Evolutionary conservation across 1,140 invertebrate species (phyloP).

Genomic region (Pseudomyrmex concolor): DNA sequence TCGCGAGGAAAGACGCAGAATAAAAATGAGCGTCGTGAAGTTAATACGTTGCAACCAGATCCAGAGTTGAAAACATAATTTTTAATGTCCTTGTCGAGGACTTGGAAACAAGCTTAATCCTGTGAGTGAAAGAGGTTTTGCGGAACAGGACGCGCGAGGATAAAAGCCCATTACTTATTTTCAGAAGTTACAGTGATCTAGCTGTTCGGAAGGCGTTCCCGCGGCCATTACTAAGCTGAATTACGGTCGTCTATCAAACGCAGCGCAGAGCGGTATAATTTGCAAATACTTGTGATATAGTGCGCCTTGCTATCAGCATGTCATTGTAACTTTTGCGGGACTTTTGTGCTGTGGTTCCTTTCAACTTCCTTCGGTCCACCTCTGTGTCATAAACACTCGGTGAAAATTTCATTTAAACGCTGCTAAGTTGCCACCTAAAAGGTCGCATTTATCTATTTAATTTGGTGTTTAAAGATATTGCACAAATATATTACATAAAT

Average conservation of each 20-base stretch:
- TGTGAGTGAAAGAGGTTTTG: background rate
- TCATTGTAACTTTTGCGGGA: conserved; percentile 62
- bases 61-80: conserved; percentile 37
- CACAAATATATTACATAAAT: too few relatives aligned
- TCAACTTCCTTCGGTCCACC: background rate
- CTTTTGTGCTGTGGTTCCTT: conserved; percentile 4
- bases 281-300: conserved; percentile 65
- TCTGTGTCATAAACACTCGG: background rate
- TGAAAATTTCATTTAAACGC: background rate
- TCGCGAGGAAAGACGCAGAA: background rate
- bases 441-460: too few relatives aligned
- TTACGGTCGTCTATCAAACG: conserved; percentile 70
- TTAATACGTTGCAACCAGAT: conserved; percentile 26
- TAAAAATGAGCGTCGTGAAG: conserved; percentile 35
- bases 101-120: conserved; percentile 56
- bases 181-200: conserved; percentile 66
- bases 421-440: background rate
- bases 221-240: conserved; percentile 68
- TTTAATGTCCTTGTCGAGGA: conserved; percentile 41
- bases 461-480: too few relatives aligned
- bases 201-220: conserved; percentile 66
- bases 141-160: conserved; percentile 18
- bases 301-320: conserved; percentile 53
- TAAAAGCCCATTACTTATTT: conserved; percentile 63
- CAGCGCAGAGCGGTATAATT: conserved; percentile 67